A percentile compares a stretch with the other conserved stretches of the same genome.
phyloP scores from a whole-genome alignment of 2,113 vertebrate genomes.

The Otus sunia region DNA sequence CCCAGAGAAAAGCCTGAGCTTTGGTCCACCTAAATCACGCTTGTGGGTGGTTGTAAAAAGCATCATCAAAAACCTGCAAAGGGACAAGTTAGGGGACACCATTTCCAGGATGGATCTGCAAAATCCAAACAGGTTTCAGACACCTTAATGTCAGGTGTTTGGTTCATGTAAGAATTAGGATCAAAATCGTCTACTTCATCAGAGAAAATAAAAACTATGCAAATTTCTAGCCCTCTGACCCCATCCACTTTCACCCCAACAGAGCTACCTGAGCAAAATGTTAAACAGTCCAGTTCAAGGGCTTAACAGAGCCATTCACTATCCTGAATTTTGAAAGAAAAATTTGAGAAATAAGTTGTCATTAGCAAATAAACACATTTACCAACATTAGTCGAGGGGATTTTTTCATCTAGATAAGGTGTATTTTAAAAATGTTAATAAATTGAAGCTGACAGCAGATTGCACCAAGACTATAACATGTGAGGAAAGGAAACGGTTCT shows the following conservation, averaged over 20 bases:
- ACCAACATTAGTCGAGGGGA: neutral
- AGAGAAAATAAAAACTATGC: neutral
- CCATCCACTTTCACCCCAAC: rapidly evolving
- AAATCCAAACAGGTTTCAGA: neutral
- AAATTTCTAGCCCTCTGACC: neutral
- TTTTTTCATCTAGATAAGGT: neutral
- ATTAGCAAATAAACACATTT: neutral
- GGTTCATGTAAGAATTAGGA: neutral
- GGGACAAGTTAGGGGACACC: neutral
- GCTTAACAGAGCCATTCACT: neutral
- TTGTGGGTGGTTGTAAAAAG: neutral
- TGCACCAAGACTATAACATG: neutral
- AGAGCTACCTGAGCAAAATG: neutral
- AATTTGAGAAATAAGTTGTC: neutral
- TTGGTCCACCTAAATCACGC: neutral
- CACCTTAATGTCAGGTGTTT: neutral
- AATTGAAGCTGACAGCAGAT: neutral
- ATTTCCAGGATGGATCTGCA: neutral
- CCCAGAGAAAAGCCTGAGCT: neutral
- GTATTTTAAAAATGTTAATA: neutral
- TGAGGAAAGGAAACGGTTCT: neutral
- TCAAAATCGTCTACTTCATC: neutral
- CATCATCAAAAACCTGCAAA: neutral
- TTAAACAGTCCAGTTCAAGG: neutral
- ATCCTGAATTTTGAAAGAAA: neutral